Base-by-base conservation (phyloP, 1,140 invertebrate species). In the Panagrolaimus sp. region DNA sequence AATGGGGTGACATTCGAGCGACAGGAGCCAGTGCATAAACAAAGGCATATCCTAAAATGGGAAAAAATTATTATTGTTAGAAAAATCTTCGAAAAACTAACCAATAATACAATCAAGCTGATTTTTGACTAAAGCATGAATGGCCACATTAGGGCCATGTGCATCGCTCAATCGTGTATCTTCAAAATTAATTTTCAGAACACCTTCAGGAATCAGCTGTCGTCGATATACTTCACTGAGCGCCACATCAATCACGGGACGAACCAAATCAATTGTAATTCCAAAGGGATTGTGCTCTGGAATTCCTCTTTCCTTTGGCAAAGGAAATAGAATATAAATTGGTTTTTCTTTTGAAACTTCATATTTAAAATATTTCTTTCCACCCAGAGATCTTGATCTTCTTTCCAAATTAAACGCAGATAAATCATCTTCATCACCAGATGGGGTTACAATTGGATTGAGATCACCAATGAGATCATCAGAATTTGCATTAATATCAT, bases 11-110 rank as follows among this genome's bases (percentile, higher is more conserved):
- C 78, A 82, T 82, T 64, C 80, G 27, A 1, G 80, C 79, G 13
- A 82, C 81, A 8, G 81, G 78, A 3, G 80, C 80, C n/a, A 82
- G 51, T 7, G 77, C 72, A 69, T 82, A 82, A n/a, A 83, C 81
- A 69, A 82, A 82, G 5, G 79, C 80, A 66, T 82, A 82, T 38
- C 80, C 76, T 74, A 16, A 13, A 66, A 38, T 9, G n/a, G n/a
- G n/a, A 9, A 64, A n/a, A 20, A 53, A 5, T 43, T 43, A 27
- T 5, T 43, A 23, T 4, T 2, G 2, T 38, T 38, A 38, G 2
- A 1, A 63, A 42, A 61, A 69, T 47, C 27, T 27, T 53, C 16
- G 9, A 13, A 48, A 23, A 57, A 42, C 14, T 67, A 61, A 76
- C 74, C 79, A 20, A 81, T 81, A 11, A 82, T 82, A 68, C 70